These are phyloP conservation scores for Tolypeutes matacus DNA, from an alignment of 2,797 vertebrate species.

Conservation along the genomic window DNA sequence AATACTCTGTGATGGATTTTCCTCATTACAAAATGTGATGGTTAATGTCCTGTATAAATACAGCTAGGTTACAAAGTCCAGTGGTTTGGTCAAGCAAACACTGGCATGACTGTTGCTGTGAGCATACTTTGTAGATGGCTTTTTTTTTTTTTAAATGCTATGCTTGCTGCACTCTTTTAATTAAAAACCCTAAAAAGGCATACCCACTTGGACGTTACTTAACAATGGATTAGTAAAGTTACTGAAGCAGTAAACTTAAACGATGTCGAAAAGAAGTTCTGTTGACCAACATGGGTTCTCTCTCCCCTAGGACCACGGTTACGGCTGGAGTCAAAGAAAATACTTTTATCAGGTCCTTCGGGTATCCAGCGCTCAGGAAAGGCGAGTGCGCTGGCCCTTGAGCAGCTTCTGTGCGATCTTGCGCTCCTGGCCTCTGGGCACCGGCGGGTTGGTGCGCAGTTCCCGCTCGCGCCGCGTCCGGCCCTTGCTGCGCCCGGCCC, in stretches of 20 bases:
- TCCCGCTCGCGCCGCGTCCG: slow-evolving; percentile 92
- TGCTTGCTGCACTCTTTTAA: slow-evolving; percentile 79
- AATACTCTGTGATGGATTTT: too few relatives aligned
- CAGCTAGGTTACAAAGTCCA: too few relatives aligned
- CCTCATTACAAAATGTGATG: too few relatives aligned
- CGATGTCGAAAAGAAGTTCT: background rate
- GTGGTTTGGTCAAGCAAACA: too few relatives aligned
- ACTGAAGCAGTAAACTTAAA: slow-evolving; percentile 19
- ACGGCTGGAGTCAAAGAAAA: slow-evolving; percentile 57
- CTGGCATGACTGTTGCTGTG: too few relatives aligned
- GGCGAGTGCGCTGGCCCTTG: slow-evolving; percentile 88
- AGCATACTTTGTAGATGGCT: too few relatives aligned
- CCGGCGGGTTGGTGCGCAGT: slow-evolving; percentile 91
- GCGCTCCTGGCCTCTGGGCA: slow-evolving; percentile 93
- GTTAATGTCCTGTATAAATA: too few relatives aligned
- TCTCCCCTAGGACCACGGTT: slow-evolving; percentile 39
- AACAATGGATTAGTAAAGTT: slow-evolving; percentile 29
- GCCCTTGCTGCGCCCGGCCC: slow-evolving; percentile 92
- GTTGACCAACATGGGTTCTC: slow-evolving; percentile 37
- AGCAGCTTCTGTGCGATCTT: slow-evolving; percentile 91
- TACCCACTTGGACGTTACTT: slow-evolving; percentile 48
- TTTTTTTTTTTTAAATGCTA: too few relatives aligned
- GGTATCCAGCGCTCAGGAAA: slow-evolving; percentile 42
- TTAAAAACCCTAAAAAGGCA: slow-evolving; percentile 75
- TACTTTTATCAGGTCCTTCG: slow-evolving; percentile 58